Evolutionary conservation across 1,140 invertebrate genomes (phyloP), one percentile per base, ranked within the genome.

Genomic region (Vanessa tameamea): DNA sequence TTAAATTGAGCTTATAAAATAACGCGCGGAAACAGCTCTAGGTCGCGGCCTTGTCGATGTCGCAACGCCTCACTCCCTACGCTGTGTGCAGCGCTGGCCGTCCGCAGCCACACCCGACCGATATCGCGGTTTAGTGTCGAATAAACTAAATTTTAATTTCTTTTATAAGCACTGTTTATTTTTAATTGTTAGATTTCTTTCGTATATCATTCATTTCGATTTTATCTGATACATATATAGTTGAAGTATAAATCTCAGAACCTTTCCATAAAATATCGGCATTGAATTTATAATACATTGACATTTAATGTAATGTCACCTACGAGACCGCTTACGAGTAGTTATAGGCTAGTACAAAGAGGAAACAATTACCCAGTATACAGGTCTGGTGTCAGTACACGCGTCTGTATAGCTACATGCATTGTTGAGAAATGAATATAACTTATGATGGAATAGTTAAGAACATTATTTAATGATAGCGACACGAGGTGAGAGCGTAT

Each of bases 1-100:
- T 73, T 69, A 70, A 77, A 77, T 73, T 69, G 48, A 73, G 66
- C 66, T 79, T 71, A 66, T 47, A 57, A 76, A 76, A 77, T 82
- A 83, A 77, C 78, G 72, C 80, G 78, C 88, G 87, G 89, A 91
- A 88, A 84, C 84, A 68, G 65, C 82, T 90, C 85, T 92, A 92
- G 88, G 88, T 86, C 90, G 85, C 78, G 87, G 83, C 88, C 88
- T 90, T 87, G 90, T 71, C 75, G 77, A 74, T 79, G 76, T 81
- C 78, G 78, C 78, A 81, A 74, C 76, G 73, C 78, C 71, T 77
- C 78, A 75, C 77, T 81, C 80, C 76, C 80, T 78, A 64, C 77
- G 72, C 77, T 64, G 76, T 77, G 79, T 78, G 72, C 77, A 72
- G 73, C 71, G 64, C 55, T 75, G 74, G 73, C 72, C 37, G 73